Percentiles rank a stretch among this genome's conserved stretches.
These are phyloP conservation scores for Papilio gigon DNA, from an alignment of 2,888 invertebrate genomes.

Conservation along the genomic window DNA sequence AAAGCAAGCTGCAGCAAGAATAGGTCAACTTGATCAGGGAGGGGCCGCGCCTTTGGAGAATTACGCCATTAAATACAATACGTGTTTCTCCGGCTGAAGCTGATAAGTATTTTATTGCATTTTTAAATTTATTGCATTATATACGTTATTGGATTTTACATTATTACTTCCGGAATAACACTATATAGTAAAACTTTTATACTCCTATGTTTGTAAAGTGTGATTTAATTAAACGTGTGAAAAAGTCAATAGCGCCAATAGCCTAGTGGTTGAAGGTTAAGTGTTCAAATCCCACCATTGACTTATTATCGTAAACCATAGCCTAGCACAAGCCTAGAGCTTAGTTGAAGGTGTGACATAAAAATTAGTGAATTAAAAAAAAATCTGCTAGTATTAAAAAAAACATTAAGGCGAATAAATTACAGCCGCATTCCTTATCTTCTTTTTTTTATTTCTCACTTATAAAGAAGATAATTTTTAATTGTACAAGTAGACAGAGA, in stretches of 20 bases:
- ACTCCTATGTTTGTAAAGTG: background rate
- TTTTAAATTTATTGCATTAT: background rate
- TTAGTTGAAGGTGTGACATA: too few species aligned
- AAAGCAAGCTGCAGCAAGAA: slow-evolving; percentile 15
- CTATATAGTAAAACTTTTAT: background rate
- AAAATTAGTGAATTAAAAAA: too few species aligned
- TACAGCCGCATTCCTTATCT: background rate
- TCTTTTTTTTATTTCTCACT: background rate
- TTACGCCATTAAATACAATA: slow-evolving; percentile 16
- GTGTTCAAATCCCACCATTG: too few species aligned
- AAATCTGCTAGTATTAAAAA: too few species aligned
- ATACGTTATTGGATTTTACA: background rate
- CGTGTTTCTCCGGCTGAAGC: background rate
- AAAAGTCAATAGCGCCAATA: too few species aligned
- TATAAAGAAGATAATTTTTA: too few species aligned
- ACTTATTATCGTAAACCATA: too few species aligned
- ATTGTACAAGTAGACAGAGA: too few species aligned
- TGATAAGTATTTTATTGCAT: background rate
- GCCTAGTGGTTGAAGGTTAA: too few species aligned
- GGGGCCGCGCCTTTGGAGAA: slow-evolving; percentile 12
- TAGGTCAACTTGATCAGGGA: slow-evolving; percentile 16
- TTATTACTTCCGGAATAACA: slow-evolving; percentile 1
- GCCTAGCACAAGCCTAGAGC: too few species aligned
- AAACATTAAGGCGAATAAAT: background rate
- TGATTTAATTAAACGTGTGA: too few species aligned